Percentiles rank a stretch among this genome's conserved stretches.
These are phyloP conservation scores for Himalopsyche japonica DNA, from an alignment of 2,888 invertebrate genomes.

Conservation along the genomic window DNA sequence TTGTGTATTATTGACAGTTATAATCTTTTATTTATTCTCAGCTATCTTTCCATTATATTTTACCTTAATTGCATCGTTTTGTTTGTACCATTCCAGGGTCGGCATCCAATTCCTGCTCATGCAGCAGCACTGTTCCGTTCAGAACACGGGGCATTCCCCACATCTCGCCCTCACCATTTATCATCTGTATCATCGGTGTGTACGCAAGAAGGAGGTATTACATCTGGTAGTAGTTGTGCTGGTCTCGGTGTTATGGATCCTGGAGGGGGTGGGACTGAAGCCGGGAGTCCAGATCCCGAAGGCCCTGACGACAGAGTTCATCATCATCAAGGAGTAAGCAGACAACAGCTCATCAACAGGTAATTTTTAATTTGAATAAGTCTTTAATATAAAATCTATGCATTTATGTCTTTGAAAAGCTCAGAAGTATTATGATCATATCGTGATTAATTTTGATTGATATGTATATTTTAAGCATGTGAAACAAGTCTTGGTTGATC, in stretches of 20 bases:
- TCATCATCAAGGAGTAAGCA: conserved; percentile 76
- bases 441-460: not conserved
- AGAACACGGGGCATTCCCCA: conserved; percentile 40
- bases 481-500: too few relatives aligned
- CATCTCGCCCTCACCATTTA: conserved; percentile 27
- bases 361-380: conserved; percentile 41
- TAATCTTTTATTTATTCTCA: too few relatives aligned
- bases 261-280: conserved; percentile 44
- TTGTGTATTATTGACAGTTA: too few relatives aligned
- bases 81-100: conserved; percentile 46
- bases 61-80: not conserved
- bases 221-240: conserved; percentile 50
- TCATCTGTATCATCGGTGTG: conserved; percentile 45
- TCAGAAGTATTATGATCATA: not conserved
- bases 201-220: conserved; percentile 37
- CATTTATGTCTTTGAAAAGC: not conserved
- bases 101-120: conserved; percentile 45
- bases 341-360: conserved; percentile 86
- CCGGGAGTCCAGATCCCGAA: conserved; percentile 50
- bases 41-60: not conserved
- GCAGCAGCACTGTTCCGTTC: conserved; percentile 32
- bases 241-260: conserved; percentile 42
- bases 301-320: conserved; percentile 49
- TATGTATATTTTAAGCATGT: too few relatives aligned
- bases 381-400: too few relatives aligned